These are phyloP conservation scores for Morpho helenor DNA, from an alignment of 2,888 invertebrate genomes.

Conservation along the genomic window DNA sequence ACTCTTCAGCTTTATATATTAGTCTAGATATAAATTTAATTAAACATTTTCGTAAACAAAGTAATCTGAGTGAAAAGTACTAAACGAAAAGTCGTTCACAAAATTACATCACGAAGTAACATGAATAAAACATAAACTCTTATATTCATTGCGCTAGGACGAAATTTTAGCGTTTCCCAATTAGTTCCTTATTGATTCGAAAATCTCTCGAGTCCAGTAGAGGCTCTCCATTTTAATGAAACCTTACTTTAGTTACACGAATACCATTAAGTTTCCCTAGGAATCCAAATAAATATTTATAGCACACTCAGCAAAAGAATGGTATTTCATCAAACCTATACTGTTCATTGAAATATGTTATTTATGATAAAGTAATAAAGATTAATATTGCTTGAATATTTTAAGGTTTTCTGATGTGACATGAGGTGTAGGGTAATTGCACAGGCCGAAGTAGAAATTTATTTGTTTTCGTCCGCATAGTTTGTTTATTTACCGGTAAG, in stretches of 20 bases:
- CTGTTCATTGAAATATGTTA: constrained; percentile 7
- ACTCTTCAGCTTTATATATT: no score
- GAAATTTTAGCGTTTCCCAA: constrained; percentile 30
- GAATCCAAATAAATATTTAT: constrained; percentile 35
- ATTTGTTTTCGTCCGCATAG: constrained; percentile 32
- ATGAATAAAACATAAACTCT: constrained; percentile 15
- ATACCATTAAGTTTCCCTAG: constrained; percentile 29
- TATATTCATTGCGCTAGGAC: constrained; percentile 17
- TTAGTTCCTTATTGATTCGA: constrained; percentile 38
- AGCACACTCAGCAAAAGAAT: constrained; percentile 11
- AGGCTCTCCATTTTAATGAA: constrained; percentile 42
- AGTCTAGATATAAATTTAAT: no score
- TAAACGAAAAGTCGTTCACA: constrained; percentile 5
- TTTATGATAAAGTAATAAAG: constrained; percentile 13
- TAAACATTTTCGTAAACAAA: no score
- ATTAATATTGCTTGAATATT: constrained; percentile 6
- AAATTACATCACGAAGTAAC: constrained; percentile 11
- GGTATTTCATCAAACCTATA: not conserved
- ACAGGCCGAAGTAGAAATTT: constrained; percentile 31
- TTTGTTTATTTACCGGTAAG: constrained; percentile 32
- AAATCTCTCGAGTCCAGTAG: constrained; percentile 32
- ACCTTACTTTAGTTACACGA: constrained; percentile 38
- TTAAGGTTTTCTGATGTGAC: constrained; percentile 6
- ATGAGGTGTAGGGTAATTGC: constrained; percentile 18
- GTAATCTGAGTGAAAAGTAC: not conserved